Base-by-base conservation (phyloP, 2,113 vertebrate species). In the Turnix velox region DNA sequence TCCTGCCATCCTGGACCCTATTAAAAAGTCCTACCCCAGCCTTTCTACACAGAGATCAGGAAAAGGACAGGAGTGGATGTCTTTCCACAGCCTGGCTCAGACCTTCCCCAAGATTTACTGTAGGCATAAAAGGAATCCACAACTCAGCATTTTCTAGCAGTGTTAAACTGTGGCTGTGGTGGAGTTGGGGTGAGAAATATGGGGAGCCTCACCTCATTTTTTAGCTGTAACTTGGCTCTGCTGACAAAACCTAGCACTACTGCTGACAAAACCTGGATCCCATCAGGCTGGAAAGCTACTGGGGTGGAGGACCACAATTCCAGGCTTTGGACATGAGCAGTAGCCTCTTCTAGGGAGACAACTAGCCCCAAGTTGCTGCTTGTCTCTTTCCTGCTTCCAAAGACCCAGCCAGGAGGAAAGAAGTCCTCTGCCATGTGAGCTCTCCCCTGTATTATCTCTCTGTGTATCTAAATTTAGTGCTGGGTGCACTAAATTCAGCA, bases 101-200 rank as follows among this genome's bases (percentile, higher is more conserved):
- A 48, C 18, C 19, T 82, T 81, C 19, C 57, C 23, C 33, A 20
- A 35, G 49, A 52, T 74, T 88, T 86, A 49, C 28, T 31, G 6
- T 3, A 37, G 25, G 13, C 16, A 3, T 19, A 25, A 84, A 52
- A 45, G 28, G 31, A 75, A 83, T 72, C 43, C 52, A 72, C 17
- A 33, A 9, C 9, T 78, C 69, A 40, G 5, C 0, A 0, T 51
- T 82, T 78, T 51, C 69, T 27, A 27, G 16, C 0, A 0, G 42
- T 6, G n/a, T 37, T 43, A 84, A 61, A 40, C 25, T n/a, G 28
- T 63, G 69, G 40, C 46, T 66, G 28, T 62, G 45, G n/a, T 73
- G 33, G 24, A 55, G 27, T 37, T 69, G 59, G 37, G 42, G 9
- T 16, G 61, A 87, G 48, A 84, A 77, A 54, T 15, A 18, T 20